Conservation (phyloP, 2,888 invertebrate species). For the Drosophila affinis region DNA sequence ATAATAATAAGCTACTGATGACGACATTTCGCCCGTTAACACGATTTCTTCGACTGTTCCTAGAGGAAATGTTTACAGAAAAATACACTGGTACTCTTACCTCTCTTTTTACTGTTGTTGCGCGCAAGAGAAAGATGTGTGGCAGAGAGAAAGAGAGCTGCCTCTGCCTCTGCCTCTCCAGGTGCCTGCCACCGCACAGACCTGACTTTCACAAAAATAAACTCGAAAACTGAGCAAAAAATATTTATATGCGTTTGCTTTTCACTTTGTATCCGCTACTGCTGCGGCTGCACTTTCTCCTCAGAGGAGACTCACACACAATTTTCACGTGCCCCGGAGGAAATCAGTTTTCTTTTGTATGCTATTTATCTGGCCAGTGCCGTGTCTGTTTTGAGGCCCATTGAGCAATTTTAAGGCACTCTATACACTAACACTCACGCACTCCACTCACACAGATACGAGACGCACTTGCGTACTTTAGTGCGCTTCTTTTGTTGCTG, state of each 20-base stretch:
- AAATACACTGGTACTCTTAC: constrained; percentile 26
- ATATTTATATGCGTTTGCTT: constrained; percentile 49
- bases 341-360: constrained; percentile 29
- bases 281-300: constrained; percentile 63
- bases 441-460: constrained; percentile 23
- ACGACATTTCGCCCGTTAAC: constrained; percentile 35
- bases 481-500: neutral
- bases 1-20: constrained; percentile 36
- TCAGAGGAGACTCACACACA: constrained; percentile 21
- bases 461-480: constrained; percentile 18
- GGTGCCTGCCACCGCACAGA: constrained; percentile 16
- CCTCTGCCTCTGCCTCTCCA: constrained; percentile 1
- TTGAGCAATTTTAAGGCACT: constrained; percentile 59
- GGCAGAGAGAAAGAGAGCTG: constrained; percentile 18
- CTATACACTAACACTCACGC: constrained; percentile 36
- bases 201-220: constrained; percentile 48
- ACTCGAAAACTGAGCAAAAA: constrained; percentile 27
- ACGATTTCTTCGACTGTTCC: constrained; percentile 26
- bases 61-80: constrained; percentile 12
- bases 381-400: constrained; percentile 55
- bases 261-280: constrained; percentile 52
- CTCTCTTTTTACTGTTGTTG: constrained; percentile 28
- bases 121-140: constrained; percentile 3
- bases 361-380: constrained; percentile 29
- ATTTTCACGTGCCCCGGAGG: constrained; percentile 61